Percentiles rank a stretch among this genome's conserved stretches.
phyloP scores from a whole-genome alignment of 2,797 vertebrate species.

The Ara ararauna region DNA sequence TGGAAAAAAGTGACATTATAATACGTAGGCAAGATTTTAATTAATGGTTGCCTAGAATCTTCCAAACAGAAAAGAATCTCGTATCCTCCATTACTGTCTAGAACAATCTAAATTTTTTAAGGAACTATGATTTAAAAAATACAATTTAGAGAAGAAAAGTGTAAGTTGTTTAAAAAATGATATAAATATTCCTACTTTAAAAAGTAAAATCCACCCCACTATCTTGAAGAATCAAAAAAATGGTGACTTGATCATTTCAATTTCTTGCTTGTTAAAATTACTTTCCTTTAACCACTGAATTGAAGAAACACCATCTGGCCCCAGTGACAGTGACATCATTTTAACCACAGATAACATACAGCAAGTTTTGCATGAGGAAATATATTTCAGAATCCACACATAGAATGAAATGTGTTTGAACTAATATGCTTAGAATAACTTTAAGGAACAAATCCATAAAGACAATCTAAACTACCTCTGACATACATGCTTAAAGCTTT shows the following conservation, averaged over 20 bases:
- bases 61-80: background rate
- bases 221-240: background rate
- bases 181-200: background rate
- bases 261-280: background rate
- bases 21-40: background rate
- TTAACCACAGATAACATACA: background rate
- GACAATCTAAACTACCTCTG: background rate
- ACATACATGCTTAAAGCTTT: background rate
- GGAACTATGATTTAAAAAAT: background rate
- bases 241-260: background rate
- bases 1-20: background rate
- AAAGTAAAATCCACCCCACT: background rate
- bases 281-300: background rate
- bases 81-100: background rate
- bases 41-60: background rate
- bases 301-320: background rate
- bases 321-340: background rate
- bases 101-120: background rate
- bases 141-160: background rate
- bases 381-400: background rate
- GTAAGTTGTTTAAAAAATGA: background rate
- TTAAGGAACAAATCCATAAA: slow-evolving; percentile 11
- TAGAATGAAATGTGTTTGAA: background rate
- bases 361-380: background rate
- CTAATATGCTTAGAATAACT: background rate